Evolutionary conservation across 2,113 vertebrate genomes (phyloP), one percentile per base, ranked within the genome.

Genomic region (Kryptolebias marmoratus): DNA sequence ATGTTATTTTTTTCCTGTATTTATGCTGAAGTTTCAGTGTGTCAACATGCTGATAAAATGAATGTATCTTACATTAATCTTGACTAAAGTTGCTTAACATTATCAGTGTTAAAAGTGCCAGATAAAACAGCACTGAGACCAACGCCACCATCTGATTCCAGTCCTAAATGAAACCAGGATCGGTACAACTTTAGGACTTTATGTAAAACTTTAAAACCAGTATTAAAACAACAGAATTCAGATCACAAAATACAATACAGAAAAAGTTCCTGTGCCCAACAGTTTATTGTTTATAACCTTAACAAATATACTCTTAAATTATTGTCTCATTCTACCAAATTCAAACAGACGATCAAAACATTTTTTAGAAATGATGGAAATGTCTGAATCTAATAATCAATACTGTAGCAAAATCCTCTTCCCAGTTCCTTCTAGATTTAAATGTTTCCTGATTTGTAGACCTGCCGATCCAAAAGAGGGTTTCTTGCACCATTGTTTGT

Each of bases 61-160:
- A 87, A 80, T 80, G 75, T 81, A 74, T 56, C 54, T n/a, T 63
- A 74, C 72, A 31, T 59, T 65, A 49, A 44, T 76, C 80, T 68
- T 53, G 9, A 63, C 48, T 36, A 56, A 71, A 57, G 7, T 68
- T 14, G 36, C 61, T 81, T 74, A 9, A 48, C 48, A 50, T 62
- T 57, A 55, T 53, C 53, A 61, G 54, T 64, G 28, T 49, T 45
- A 49, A 64, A 64, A 50, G 45, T 64, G 62, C 9, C 28, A 30
- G 27, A 18, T 30, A 4, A 42, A 6, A 36, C 36, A 36, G 3
- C 36, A 36, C 22, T 22, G 22, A 22, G 22, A 18, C 15, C 48
- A 50, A 16, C 48, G 16, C 15, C 22, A 50, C 16, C 22, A 52
- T 52, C 50, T 52, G 50, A 27, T 22, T 22, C 22, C 22, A 22